Base-by-base conservation (phyloP, 2,113 vertebrate genomes). In the Calidris pygmaea region DNA sequence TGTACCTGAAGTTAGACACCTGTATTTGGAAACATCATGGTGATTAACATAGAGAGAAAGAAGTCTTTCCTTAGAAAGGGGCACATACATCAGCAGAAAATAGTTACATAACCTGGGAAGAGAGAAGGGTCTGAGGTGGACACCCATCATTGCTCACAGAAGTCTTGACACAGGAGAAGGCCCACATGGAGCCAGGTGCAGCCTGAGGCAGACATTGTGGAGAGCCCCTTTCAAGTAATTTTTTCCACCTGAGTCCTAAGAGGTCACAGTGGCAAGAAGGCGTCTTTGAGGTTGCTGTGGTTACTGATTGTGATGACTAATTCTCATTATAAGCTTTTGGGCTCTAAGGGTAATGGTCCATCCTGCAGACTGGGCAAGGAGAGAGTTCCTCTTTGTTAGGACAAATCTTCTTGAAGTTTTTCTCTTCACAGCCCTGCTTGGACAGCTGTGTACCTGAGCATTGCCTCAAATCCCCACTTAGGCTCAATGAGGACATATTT, bases 271-370 rank as follows among this genome's bases (percentile, higher is more conserved):
- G 52, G 12, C 35, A 87, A 74, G 50, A 67, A 30, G 16, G 39
- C n/a, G 23, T 78, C 73, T 62, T 35, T 65, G 58, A 72, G 62
- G 53, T 75, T 87, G 73, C n/a, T 65, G 39, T 74, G 2, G 0
- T 73, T 85, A 14, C 24, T 65, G 17, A 39, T 63, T 0, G 0
- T 0, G 4, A 35, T 71, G 48, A 37, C 29, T 75, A 62, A 37
- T 75, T 75, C 34, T 73, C 67, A 24, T 52, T 50, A 27, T 26
- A 66, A 35, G 29, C 63, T 79, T 89, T 41, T 70, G 71, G 83
- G 43, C 62, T 72, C 0, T 21, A 56, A 24, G 17, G 17, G 22
- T 75, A 67, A 29, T 78, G 47, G n/a, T n/a, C 59, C 19, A 9
- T 76, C 22, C 5, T 79, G 48, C 39, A 85, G 39, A 18, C 2